Evolutionary conservation across 2,797 vertebrate species (phyloP).

Genomic region (Cirrhinus molitorella): DNA sequence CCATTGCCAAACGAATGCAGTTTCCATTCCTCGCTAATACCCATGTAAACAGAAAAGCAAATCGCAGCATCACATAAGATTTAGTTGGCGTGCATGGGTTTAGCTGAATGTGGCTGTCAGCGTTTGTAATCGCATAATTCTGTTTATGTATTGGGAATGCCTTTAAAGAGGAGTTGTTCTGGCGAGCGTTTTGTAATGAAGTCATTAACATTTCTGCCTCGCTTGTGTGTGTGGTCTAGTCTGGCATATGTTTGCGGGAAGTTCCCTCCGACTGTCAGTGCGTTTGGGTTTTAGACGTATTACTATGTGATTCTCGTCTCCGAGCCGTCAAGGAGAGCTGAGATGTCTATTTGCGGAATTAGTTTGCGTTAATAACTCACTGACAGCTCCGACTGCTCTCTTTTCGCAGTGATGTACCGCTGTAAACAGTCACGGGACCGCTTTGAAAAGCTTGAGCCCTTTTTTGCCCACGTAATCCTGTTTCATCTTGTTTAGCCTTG

Average conservation of each 20-base stretch:
- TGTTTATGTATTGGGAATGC: constrained; percentile 38
- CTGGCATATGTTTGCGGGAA: constrained; percentile 53
- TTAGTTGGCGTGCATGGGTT: constrained; percentile 10
- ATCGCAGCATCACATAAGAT: constrained; percentile 15
- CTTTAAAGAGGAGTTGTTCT: constrained; percentile 38
- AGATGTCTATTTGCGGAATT: constrained; percentile 64
- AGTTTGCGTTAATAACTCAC: constrained; percentile 60
- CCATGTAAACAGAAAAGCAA: constrained; percentile 46
- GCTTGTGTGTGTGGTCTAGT: constrained; percentile 56
- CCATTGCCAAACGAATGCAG: constrained; percentile 11
- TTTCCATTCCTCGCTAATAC: constrained; percentile 37
- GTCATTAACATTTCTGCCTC: constrained; percentile 46
- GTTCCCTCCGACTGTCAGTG: constrained; percentile 46
- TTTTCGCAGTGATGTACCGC: constrained; percentile 61
- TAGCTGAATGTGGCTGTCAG: constrained; percentile 30
- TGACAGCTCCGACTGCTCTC: constrained; percentile 64
- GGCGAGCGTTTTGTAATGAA: constrained; percentile 42
- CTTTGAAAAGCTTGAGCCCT: constrained; percentile 66
- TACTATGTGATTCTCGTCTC: constrained; percentile 48
- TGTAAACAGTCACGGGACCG: constrained; percentile 68
- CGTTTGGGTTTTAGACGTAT: constrained; percentile 55
- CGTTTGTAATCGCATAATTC: constrained; percentile 18
- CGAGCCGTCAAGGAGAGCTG: constrained; percentile 44
- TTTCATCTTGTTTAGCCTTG: constrained; percentile 67
- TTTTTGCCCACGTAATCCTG: constrained; percentile 64